Evolutionary conservation across 2,888 invertebrate species (phyloP).

Genomic region (Lycaena phlaeas): DNA sequence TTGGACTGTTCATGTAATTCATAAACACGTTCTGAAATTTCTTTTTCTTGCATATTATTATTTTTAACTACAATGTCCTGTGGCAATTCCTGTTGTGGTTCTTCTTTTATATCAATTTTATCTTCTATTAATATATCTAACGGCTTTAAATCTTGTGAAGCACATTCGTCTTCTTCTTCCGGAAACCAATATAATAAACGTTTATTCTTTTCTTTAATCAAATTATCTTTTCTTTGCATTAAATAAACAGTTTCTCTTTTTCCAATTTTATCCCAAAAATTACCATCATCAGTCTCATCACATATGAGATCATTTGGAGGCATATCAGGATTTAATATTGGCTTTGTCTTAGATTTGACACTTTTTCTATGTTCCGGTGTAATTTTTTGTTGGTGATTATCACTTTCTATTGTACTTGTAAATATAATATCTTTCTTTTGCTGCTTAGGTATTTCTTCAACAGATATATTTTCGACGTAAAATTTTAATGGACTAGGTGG

Average conservation of each 20-base stretch:
- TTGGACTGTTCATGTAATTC: no score
- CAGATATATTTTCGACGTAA: constrained; percentile 69
- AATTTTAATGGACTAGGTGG: constrained; percentile 64
- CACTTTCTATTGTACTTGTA: constrained; percentile 37
- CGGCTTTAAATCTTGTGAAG: neutral
- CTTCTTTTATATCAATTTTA: neutral
- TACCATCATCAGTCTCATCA: constrained; percentile 59
- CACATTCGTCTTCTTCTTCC: constrained; percentile 31
- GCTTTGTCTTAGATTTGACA: constrained; percentile 14
- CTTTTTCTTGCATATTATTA: no score
- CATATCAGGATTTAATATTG: constrained; percentile 6
- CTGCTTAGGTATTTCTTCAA: constrained; percentile 66
- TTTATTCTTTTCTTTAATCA: constrained; percentile 46
- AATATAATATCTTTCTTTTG: constrained; percentile 53
- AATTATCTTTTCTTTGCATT: constrained; percentile 65
- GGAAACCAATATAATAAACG: constrained; percentile 52
- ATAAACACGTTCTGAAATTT: no score
- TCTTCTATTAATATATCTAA: neutral
- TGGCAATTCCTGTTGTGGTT: neutral
- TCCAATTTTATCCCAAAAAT: constrained; percentile 79
- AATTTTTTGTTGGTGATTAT: constrained; percentile 11
- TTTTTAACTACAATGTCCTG: neutral
- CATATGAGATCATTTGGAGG: neutral
- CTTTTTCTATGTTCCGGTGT: constrained; percentile 18
- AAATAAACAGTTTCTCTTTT: constrained; percentile 77